Percentiles rank a stretch among this genome's conserved stretches.
phyloP scores from a whole-genome alignment of 1,140 invertebrate species.

The Gonioctena quinquepunctata region DNA sequence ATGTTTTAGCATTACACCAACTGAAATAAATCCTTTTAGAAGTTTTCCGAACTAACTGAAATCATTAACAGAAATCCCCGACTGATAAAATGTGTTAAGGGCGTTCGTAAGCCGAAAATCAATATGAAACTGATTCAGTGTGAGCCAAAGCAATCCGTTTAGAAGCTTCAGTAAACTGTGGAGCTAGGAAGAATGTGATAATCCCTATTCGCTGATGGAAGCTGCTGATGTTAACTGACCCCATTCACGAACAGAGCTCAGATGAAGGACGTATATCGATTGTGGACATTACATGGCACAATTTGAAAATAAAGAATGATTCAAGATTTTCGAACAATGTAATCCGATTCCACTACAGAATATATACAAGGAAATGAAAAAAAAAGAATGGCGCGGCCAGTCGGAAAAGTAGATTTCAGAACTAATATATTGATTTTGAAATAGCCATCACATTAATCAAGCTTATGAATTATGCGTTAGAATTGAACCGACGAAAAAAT shows the following conservation, averaged over 20 bases:
- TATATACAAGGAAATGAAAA: too few relatives aligned
- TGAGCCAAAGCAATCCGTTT: not conserved
- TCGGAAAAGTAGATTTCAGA: too few relatives aligned
- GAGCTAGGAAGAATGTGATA: not conserved
- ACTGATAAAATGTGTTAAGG: slow-evolving; percentile 16
- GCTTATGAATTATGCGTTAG: too few relatives aligned
- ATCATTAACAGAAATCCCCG: slow-evolving; percentile 9
- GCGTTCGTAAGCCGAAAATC: not conserved
- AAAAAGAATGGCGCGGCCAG: too few relatives aligned
- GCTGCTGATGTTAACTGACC: not conserved
- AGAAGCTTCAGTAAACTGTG: not conserved
- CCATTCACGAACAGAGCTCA: not conserved
- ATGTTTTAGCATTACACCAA: slow-evolving; percentile 9
- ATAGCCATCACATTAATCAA: too few relatives aligned
- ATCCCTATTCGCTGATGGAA: not conserved
- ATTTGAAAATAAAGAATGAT: too few relatives aligned
- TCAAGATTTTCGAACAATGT: too few relatives aligned
- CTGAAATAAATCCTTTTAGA: slow-evolving; percentile 8
- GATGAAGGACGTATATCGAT: too few relatives aligned
- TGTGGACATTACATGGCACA: too few relatives aligned
- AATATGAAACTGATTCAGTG: slow-evolving; percentile 6
- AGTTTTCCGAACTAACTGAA: slow-evolving; percentile 4
- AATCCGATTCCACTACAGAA: too few relatives aligned
- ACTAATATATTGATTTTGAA: too few relatives aligned
- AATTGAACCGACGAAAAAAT: too few relatives aligned